Evolutionary conservation across 2,888 invertebrate species (phyloP).

Genomic region (Hetaerina titia): DNA sequence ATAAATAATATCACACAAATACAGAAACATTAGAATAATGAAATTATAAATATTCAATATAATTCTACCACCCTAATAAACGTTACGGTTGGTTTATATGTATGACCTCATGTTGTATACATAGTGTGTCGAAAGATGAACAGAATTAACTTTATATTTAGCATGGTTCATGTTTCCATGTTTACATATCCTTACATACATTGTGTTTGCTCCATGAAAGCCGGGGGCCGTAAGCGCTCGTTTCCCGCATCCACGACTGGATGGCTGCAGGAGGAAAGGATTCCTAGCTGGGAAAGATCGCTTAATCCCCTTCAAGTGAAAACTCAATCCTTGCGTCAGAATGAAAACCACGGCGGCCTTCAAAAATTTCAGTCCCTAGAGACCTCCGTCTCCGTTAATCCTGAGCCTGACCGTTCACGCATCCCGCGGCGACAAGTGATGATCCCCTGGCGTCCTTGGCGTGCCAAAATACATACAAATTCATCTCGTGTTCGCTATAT

Average conservation of each 20-base stretch:
- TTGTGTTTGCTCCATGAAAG: not conserved
- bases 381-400: not conserved
- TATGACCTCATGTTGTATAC: no score
- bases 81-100: no score
- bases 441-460: not conserved
- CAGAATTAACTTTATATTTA: no score
- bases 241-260: not conserved
- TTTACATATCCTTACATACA: no score
- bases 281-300: not conserved
- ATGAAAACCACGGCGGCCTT: constrained; percentile 34
- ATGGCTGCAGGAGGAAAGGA: not conserved
- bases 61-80: no score
- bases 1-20: no score
- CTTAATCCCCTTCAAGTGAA: not conserved
- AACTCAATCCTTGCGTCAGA: constrained; percentile 20
- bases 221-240: not conserved
- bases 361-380: not conserved
- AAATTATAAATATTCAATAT: no score
- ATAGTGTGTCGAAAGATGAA: no score
- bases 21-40: no score
- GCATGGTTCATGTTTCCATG: no score
- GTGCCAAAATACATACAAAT: not conserved
- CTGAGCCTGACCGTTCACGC: no score
- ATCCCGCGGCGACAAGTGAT: not conserved
- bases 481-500: not conserved